phyloP scores from a whole-genome alignment of 2,888 invertebrate species.

The Galeopsomyia nigrocyanea region DNA sequence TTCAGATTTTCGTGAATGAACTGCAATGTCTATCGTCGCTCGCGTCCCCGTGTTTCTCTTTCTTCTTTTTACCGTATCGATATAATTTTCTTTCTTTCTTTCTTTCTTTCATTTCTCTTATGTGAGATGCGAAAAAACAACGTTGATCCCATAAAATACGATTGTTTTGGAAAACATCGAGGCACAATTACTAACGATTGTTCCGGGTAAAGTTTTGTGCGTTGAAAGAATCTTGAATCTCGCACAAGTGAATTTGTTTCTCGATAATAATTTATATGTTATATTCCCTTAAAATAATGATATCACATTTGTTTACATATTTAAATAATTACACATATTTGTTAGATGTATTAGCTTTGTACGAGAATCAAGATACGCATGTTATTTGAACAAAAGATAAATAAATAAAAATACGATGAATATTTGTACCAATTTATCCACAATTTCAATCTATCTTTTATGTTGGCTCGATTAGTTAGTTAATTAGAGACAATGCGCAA shows the following conservation, averaged over 20 bases:
- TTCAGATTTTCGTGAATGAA: slow-evolving; percentile 14
- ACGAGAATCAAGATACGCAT: slow-evolving; percentile 40
- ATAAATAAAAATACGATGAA: slow-evolving; percentile 8
- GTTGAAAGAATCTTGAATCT: slow-evolving; percentile 51
- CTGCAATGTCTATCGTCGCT: slow-evolving; percentile 10
- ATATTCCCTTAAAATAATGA: slow-evolving; percentile 28
- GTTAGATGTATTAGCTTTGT: slow-evolving; percentile 31
- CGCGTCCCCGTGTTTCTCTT: slow-evolving; percentile 21
- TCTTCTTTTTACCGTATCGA: slow-evolving; percentile 18
- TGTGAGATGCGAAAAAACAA: slow-evolving; percentile 57
- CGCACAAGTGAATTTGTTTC: slow-evolving; percentile 34
- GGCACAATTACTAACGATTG: slow-evolving; percentile 66
- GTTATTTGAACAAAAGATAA: slow-evolving; percentile 8
- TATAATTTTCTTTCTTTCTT: slow-evolving; percentile 29
- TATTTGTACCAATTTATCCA: slow-evolving; percentile 8
- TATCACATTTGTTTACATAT: slow-evolving; percentile 35
- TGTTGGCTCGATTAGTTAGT: slow-evolving; percentile 50
- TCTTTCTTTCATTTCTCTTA: slow-evolving; percentile 45
- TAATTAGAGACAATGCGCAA: slow-evolving; percentile 50
- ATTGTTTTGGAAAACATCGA: slow-evolving; percentile 61
- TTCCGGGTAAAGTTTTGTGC: slow-evolving; percentile 62
- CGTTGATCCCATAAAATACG: slow-evolving; percentile 66
- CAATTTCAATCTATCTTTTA: slow-evolving; percentile 23
- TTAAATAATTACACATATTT: slow-evolving; percentile 21
- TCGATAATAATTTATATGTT: slow-evolving; percentile 18